Base-by-base conservation (phyloP, 2,113 vertebrate genomes). In the Cacatua alba region DNA sequence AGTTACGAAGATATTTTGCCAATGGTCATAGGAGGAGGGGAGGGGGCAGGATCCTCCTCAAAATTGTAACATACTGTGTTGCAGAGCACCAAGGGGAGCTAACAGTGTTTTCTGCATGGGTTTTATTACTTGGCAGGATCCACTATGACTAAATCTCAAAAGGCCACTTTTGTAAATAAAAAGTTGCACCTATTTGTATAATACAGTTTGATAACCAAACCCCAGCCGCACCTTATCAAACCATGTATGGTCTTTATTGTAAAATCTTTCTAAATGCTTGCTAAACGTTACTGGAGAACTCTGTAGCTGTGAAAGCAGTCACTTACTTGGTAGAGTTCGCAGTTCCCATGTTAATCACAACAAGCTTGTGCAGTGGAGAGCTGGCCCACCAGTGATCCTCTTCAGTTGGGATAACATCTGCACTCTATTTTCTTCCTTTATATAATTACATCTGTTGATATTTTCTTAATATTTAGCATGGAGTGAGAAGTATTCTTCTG, bases 351-450 rank as follows among this genome's bases (percentile, higher is more conserved):
- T 88, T 94, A 89, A 94, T 95, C 84, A 59, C 72, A 87, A n/a
- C 49, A 81, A 94, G 24, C 15, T 3, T 55, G 51, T 93, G 72
- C 83, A 24, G 46, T 52, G 52, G 91, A 89, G 63, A 89, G 46
- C 82, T 90, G 88, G 75, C 72, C 53, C 87, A 79, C 82, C 71
- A 87, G 24, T 41, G 69, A 65, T 71, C 79, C 44, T 44, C 81
- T 82, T 71, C 63, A 53, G 71, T 41, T 16, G 26, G 86, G 70
- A 52, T 88, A 75, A 94, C 83, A 82, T 97, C 88, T 96, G 94
- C 25, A 64, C 65, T 84, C 8, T 46, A 5, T 96, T 97, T 95
- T 95, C 81, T 94, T 88, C 81, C 72, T 96, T 92, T 93, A 41
- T 93, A 37, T 85, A 93, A 93, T 82, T 94, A 85, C 63, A 82